phyloP scores from a whole-genome alignment of 2,888 invertebrate species.

The Thera obeliscata region DNA sequence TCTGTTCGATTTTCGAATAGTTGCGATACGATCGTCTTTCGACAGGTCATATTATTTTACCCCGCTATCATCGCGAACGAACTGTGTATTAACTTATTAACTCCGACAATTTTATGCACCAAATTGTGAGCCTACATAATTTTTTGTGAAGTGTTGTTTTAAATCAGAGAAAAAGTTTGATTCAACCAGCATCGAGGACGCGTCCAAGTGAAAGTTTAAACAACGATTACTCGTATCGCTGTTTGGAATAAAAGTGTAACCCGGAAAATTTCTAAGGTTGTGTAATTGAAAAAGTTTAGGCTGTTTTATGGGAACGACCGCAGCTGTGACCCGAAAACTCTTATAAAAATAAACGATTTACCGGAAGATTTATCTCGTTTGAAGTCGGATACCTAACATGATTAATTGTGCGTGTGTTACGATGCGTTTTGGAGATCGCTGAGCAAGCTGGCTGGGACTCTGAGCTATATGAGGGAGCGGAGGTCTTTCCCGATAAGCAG shows the following conservation, averaged over 20 bases:
- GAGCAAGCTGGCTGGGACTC: conserved; percentile 48
- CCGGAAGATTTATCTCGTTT: conserved; percentile 66
- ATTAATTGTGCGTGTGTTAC: conserved; percentile 71
- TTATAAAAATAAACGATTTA: conserved; percentile 77
- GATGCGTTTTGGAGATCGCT: conserved; percentile 69
- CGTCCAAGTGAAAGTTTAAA: conserved; percentile 77
- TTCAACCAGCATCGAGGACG: conserved; percentile 71
- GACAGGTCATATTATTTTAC: conserved; percentile 55
- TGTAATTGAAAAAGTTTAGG: conserved; percentile 73
- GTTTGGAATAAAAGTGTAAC: conserved; percentile 53
- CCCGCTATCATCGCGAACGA: conserved; percentile 32
- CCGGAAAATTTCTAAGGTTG: conserved; percentile 55
- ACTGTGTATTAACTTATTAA: conserved; percentile 34
- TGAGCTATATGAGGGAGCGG: conserved; percentile 82
- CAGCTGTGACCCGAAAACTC: conserved; percentile 74
- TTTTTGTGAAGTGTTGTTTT: conserved; percentile 55
- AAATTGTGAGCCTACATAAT: conserved; percentile 13
- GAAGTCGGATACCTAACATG: conserved; percentile 72
- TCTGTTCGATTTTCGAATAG: conserved; percentile 51
- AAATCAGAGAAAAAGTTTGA: conserved; percentile 58
- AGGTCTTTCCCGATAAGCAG: conserved; percentile 80
- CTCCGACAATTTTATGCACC: conserved; percentile 38
- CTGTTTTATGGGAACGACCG: conserved; percentile 67
- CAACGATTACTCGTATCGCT: conserved; percentile 57
- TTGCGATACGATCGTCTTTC: conserved; percentile 72